Evolutionary conservation across 2,888 invertebrate genomes (phyloP).

Genomic region (Oscheius sp.): DNA sequence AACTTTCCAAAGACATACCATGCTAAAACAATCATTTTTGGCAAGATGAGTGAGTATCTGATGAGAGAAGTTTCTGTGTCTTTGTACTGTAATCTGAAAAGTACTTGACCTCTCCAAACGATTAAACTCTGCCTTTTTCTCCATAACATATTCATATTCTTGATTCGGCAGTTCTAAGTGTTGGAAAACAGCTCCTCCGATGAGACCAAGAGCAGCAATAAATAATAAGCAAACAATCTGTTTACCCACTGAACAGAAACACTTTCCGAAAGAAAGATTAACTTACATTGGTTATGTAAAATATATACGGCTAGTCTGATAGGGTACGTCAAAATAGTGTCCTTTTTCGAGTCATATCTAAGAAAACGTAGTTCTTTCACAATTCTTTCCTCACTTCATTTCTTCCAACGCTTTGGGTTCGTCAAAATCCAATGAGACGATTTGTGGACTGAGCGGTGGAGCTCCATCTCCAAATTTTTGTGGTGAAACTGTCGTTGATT

Average conservation of each 20-base stretch:
- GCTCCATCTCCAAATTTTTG: conserved; percentile 6
- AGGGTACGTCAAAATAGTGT: conserved; percentile 42
- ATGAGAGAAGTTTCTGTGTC: conserved; percentile 21
- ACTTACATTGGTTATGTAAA: conserved; percentile 38
- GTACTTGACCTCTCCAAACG: no score
- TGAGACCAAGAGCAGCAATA: conserved; percentile 40
- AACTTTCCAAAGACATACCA: conserved; percentile 9
- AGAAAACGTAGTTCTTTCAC: neutral
- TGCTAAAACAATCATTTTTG: conserved; percentile 15
- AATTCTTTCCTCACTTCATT: neutral
- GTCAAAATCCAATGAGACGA: conserved; percentile 33
- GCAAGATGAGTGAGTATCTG: conserved; percentile 1
- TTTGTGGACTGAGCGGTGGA: conserved; percentile 27
- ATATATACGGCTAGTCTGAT: conserved; percentile 36
- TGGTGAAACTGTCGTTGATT: conserved; percentile 42
- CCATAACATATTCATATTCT: conserved; percentile 7
- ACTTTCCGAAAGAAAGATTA: neutral
- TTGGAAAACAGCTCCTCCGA: conserved; percentile 47
- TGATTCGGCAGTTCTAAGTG: conserved; percentile 40
- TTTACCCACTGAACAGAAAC: conserved; percentile 40
- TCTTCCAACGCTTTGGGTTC: conserved; percentile 38
- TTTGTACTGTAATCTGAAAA: neutral
- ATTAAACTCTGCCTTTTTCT: conserved; percentile 6
- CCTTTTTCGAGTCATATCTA: conserved; percentile 35
- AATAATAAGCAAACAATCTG: conserved; percentile 38